phyloP scores from a whole-genome alignment of 2,797 vertebrate species.

The Peromyscus aztecus region DNA sequence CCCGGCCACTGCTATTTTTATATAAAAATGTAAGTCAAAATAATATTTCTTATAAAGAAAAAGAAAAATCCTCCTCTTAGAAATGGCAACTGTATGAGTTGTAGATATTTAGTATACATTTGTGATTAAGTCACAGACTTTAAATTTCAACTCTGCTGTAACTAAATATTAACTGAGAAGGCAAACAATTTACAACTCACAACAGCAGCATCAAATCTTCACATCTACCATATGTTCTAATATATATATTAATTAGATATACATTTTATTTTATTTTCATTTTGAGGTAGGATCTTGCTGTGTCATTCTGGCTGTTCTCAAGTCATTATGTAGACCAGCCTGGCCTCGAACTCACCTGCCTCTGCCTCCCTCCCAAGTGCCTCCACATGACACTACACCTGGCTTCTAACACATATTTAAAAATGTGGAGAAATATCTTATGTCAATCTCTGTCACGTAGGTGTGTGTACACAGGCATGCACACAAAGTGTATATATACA shows the following conservation, averaged over 20 bases:
- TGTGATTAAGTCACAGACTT: conserved; percentile 17
- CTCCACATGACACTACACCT: neutral
- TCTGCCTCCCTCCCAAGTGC: neutral
- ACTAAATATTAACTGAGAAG: conserved; percentile 45
- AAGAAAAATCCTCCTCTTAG: conserved; percentile 12
- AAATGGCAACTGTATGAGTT: neutral
- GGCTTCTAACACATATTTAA: neutral
- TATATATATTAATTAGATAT: neutral
- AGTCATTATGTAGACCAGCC: neutral
- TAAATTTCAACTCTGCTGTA: conserved; percentile 30
- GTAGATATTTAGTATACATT: neutral
- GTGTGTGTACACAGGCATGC: neutral
- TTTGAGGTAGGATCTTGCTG: neutral
- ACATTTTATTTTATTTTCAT: neutral
- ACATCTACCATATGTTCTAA: neutral
- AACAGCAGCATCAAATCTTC: neutral
- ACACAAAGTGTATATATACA: neutral
- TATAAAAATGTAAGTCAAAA: conserved; percentile 34
- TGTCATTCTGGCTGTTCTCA: neutral
- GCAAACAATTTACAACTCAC: neutral
- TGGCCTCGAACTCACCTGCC: neutral
- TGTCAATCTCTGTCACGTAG: neutral
- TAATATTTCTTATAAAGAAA: conserved; percentile 30
- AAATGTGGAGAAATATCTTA: neutral
- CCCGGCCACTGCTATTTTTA: neutral